Evolutionary conservation across 2,888 invertebrate genomes (phyloP).

Genomic region (Merodon equestris): DNA sequence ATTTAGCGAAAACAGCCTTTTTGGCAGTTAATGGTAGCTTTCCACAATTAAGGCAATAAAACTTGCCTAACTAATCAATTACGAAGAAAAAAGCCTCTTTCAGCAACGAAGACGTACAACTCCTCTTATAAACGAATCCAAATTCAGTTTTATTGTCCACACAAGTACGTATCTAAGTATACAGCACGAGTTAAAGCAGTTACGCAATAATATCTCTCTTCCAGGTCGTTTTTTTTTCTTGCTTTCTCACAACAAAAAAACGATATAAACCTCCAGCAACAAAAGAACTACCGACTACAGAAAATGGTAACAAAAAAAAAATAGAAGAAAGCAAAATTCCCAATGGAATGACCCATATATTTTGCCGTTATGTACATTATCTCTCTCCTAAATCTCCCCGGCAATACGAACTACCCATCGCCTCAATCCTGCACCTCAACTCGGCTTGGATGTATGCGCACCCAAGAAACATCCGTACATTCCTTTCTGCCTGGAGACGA

Average conservation of each 20-base stretch:
- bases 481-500: slow-evolving; percentile 58
- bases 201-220: slow-evolving; percentile 61
- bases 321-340: slow-evolving; percentile 71
- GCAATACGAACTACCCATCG: too few relatives aligned
- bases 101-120: slow-evolving; percentile 38
- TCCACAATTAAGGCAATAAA: slow-evolving; percentile 65
- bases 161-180: slow-evolving; percentile 21
- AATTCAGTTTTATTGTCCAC: slow-evolving; percentile 53
- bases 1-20: slow-evolving; percentile 35
- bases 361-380: slow-evolving; percentile 68
- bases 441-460: slow-evolving; percentile 14
- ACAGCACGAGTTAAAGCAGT: slow-evolving; percentile 34
- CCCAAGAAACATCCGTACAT: slow-evolving; percentile 50
- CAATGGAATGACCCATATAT: slow-evolving; percentile 78
- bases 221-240: slow-evolving; percentile 12
- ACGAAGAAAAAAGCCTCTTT: slow-evolving; percentile 18
- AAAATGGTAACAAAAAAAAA: slow-evolving; percentile 34
- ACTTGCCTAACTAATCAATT: slow-evolving; percentile 61
- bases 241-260: slow-evolving; percentile 3
- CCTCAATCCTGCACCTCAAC: too few relatives aligned
- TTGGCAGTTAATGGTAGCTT: slow-evolving; percentile 10
- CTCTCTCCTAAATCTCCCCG: slow-evolving; percentile 67
- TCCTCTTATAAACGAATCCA: slow-evolving; percentile 26
- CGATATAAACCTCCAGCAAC: slow-evolving; percentile 37
- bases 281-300: slow-evolving; percentile 43